These are phyloP conservation scores for Cyprinodon brontotheroides DNA, from an alignment of 2,113 vertebrate species.

Conservation along the genomic window DNA sequence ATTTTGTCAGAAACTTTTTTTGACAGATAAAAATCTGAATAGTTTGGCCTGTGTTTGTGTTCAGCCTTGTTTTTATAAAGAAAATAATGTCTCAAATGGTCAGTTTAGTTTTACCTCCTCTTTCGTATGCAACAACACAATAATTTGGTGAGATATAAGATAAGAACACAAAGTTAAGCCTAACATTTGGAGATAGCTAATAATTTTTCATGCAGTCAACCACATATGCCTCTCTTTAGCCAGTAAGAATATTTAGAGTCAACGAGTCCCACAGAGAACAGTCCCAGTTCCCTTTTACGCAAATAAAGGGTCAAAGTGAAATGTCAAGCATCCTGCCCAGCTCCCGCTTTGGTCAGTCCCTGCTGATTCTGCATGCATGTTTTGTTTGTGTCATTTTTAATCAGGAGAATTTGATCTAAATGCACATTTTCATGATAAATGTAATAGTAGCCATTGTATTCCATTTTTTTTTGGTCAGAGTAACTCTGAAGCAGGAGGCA, in stretches of 20 bases:
- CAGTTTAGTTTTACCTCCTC: background rate
- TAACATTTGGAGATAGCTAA: background rate
- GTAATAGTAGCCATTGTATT: constrained; percentile 21
- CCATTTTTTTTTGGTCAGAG: constrained; percentile 12
- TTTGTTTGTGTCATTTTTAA: background rate
- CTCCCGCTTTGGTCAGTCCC: background rate
- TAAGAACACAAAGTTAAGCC: background rate
- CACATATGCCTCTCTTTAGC: background rate
- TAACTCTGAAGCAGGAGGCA: constrained; percentile 18
- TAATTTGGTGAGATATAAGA: background rate
- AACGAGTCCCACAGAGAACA: constrained; percentile 1
- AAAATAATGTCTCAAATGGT: background rate
- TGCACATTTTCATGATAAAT: background rate
- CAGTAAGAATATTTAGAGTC: background rate
- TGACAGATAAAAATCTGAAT: background rate
- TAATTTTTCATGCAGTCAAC: background rate
- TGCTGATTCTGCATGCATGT: background rate
- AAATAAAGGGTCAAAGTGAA: constrained; percentile 33
- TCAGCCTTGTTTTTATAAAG: background rate
- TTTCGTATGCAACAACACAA: background rate
- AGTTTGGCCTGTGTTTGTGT: background rate
- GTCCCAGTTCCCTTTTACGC: constrained; percentile 7
- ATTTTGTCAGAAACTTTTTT: too few relatives aligned
- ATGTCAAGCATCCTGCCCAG: constrained; percentile 33
- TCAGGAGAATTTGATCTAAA: background rate